Evolutionary conservation across 1,140 invertebrate genomes (phyloP), one percentile per base, ranked within the genome.

Genomic region (Thereuonema tuberculata): DNA sequence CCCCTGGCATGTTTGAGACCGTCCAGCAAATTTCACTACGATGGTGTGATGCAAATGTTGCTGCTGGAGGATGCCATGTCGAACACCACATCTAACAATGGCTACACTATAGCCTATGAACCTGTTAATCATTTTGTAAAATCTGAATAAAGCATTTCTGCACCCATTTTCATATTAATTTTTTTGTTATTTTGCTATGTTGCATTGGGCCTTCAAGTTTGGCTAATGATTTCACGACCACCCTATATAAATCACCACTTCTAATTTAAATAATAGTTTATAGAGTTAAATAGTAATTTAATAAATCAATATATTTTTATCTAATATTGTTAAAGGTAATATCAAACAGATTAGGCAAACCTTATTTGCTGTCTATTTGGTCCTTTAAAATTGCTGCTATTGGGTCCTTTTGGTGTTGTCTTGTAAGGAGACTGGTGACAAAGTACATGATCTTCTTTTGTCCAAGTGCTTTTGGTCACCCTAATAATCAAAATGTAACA

Each of bases 391-490:
- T 28, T 55, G 24, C 21, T 23, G 14, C 12, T 55, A 17, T 26
- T 25, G 3, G 53, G 53, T 9, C 53, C 53, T 26, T 27, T 29
- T 9, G 53, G 25, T 9, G 27, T 3, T 55, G 53, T 55, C 27
- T 25, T 25, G 21, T 28, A 29, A 26, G 53, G 53, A 17, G 53
- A 55, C 53, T 28, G 24, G 15, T 28, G 25, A 28, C 9, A 5
- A 5, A 24, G n/a, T 5, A 55, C 28, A 23, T 55, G 53, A 29
- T 55, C 53, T 55, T 55, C 53, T 55, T 55, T 55, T 3, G 53
- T 55, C 53, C 53, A 55, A 3, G 53, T 55, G 27, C 53, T 55
- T 28, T 55, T 55, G 5, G 53, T 55, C 25, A 55, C 53, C 53
- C 53, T 55, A 27, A 55, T 5, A 50, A 50, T 9, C 48, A 50